These are phyloP conservation scores for Caenorhabditis inopinata DNA, from an alignment of 1,140 invertebrate genomes.

Conservation along the genomic window DNA sequence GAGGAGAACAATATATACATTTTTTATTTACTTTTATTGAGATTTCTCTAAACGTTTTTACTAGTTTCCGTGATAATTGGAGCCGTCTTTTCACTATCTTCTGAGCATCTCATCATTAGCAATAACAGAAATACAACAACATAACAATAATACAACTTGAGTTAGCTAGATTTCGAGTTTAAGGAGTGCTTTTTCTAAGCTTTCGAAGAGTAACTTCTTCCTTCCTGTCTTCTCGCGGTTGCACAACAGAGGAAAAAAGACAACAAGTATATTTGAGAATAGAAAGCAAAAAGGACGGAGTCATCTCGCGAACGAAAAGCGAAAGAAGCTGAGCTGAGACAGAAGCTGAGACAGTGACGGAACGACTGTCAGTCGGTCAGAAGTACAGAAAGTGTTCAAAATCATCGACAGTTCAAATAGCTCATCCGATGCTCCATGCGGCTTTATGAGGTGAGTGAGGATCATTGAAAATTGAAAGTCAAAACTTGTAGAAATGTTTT, in stretches of 20 bases:
- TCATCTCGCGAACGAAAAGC: background rate
- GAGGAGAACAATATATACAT: too few species aligned
- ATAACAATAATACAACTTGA: background rate
- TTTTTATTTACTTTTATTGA: too few species aligned
- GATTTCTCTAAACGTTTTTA: too few species aligned
- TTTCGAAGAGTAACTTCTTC: slow-evolving; percentile 21
- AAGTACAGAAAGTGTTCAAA: too few species aligned
- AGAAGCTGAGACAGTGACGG: too few species aligned
- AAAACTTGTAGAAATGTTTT: too few species aligned
- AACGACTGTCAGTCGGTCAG: too few species aligned
- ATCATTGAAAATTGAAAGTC: too few species aligned
- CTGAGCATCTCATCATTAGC: background rate
- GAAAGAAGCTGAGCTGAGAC: too few species aligned
- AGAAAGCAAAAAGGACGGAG: background rate
- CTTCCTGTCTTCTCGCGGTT: background rate
- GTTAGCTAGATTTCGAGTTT: background rate
- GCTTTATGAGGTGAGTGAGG: slow-evolving; percentile 18
- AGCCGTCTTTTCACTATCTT: background rate
- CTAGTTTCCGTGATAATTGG: background rate
- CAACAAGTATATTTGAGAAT: slow-evolving; percentile 18
- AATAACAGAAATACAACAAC: background rate
- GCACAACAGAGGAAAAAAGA: background rate
- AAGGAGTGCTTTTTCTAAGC: background rate
- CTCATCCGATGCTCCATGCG: slow-evolving; percentile 32
- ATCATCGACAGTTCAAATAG: too few species aligned